Base-by-base conservation (phyloP, 2,888 invertebrate species). In the Neocrepidodera transversa region DNA sequence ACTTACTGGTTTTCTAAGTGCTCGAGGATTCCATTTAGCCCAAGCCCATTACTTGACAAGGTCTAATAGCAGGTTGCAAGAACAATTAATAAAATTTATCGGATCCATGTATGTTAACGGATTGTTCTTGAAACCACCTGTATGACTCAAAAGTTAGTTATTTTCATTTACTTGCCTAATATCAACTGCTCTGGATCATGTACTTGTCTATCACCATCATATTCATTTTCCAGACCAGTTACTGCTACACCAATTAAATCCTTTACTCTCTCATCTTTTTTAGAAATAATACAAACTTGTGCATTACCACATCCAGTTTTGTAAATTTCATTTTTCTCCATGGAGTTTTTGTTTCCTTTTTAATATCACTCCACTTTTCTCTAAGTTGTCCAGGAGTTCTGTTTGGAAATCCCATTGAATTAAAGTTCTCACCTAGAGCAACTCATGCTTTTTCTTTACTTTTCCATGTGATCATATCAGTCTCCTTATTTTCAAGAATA, bases 231-330 rank as follows among this genome's bases (percentile, higher is more conserved):
- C 30, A 48, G 13, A 7, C 47, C 47, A 17, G 32, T 48, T 16
- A 32, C 32, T 10, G 47, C 47, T n/a, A 28, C 47, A 26, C 47
- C 47, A 16, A 48, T 30, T 16, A 48, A 10, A 28, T 48, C 47
- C 28, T 48, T 48, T 14, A 48, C 32, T 17, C 26, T 14, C 16
- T 30, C 16, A 48, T 48, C 47, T 30, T n/a, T 48, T 30, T 47
- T 7, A 6, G 47, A 28, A 28, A 48, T 48, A 1, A 48, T 30
- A 16, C 20, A 16, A 28, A 17, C 30, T 32, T 11, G 16, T 16
- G 26, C 11, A 30, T 11, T 48, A 17, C 47, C 47, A 16, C 47
- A 28, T n/a, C 47, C 47, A 48, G 47, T 48, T 28, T 48, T 48
- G n/a, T 48, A 32, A 13, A 48, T 30, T 32, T 48, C 32, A 30